These are phyloP conservation scores for Byasa hedistus DNA, from an alignment of 2,888 invertebrate species.

Conservation along the genomic window DNA sequence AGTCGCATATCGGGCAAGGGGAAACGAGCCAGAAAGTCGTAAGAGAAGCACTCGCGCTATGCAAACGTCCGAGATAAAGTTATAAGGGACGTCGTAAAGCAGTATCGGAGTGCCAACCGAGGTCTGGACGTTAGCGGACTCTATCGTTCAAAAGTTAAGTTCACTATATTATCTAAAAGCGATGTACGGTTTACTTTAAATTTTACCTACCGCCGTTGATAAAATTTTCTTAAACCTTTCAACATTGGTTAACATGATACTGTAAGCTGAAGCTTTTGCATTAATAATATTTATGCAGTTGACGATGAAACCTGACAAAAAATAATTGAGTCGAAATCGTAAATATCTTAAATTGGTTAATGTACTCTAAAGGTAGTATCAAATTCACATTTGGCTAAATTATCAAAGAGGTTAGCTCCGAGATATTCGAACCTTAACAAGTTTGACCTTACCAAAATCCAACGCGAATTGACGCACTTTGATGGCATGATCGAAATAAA, in stretches of 20 bases:
- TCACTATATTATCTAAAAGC: background rate
- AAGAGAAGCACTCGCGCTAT: conserved; percentile 28
- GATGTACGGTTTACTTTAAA: too few relatives aligned
- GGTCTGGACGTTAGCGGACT: conserved; percentile 5
- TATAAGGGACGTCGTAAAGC: conserved; percentile 30
- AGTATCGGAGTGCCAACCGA: conserved; percentile 8
- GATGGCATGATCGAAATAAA: conserved; percentile 47
- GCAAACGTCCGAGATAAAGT: conserved; percentile 32
- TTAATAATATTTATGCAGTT: too few relatives aligned
- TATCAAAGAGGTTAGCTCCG: background rate
- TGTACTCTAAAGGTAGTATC: background rate
- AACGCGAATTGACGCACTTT: conserved; percentile 35
- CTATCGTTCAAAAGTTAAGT: conserved; percentile 14
- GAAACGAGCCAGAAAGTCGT: conserved; percentile 30
- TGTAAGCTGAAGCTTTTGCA: too few relatives aligned
- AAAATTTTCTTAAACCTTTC: too few relatives aligned
- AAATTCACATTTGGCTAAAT: background rate
- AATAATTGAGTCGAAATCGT: too few relatives aligned
- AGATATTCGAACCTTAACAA: conserved; percentile 5
- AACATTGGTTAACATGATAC: too few relatives aligned
- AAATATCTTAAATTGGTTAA: too few relatives aligned
- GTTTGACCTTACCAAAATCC: conserved; percentile 26
- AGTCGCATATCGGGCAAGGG: background rate
- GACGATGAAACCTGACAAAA: too few relatives aligned
- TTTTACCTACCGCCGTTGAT: too few relatives aligned